Evolutionary conservation across 2,113 vertebrate genomes (phyloP).

Genomic region (Cairina moschata): DNA sequence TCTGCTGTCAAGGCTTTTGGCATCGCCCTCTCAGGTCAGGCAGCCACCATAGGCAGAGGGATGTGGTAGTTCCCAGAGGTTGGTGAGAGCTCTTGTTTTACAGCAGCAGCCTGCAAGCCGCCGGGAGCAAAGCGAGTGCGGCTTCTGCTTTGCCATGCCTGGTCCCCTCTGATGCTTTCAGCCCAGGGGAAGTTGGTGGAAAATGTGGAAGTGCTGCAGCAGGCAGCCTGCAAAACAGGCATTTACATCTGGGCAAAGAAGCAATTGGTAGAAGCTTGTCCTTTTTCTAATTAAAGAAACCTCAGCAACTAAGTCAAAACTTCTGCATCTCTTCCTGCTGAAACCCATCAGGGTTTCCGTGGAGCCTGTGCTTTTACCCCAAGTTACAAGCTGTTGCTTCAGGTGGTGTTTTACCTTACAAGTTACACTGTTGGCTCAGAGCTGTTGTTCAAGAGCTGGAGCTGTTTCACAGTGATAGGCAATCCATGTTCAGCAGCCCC

Average conservation of each 20-base stretch:
- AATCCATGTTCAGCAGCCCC: neutral
- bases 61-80: neutral
- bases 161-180: neutral
- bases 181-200: neutral
- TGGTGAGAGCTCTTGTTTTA: neutral
- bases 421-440: neutral
- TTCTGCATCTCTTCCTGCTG: neutral
- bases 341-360: neutral
- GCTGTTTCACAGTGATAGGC: neutral
- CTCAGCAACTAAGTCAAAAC: neutral
- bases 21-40: neutral
- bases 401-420: neutral
- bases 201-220: neutral
- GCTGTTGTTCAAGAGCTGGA: neutral
- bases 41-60: neutral
- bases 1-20: neutral
- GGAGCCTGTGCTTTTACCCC: neutral
- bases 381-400: neutral
- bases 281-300: neutral
- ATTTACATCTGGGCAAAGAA: neutral
- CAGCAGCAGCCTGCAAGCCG: neutral
- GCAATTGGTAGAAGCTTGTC: neutral
- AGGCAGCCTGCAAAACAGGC: neutral
- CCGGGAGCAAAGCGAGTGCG: neutral
- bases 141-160: rapidly evolving